Evolutionary conservation across 2,113 vertebrate species (phyloP), one percentile per base, ranked within the genome.

Genomic region (Crotophaga sulcirostris): DNA sequence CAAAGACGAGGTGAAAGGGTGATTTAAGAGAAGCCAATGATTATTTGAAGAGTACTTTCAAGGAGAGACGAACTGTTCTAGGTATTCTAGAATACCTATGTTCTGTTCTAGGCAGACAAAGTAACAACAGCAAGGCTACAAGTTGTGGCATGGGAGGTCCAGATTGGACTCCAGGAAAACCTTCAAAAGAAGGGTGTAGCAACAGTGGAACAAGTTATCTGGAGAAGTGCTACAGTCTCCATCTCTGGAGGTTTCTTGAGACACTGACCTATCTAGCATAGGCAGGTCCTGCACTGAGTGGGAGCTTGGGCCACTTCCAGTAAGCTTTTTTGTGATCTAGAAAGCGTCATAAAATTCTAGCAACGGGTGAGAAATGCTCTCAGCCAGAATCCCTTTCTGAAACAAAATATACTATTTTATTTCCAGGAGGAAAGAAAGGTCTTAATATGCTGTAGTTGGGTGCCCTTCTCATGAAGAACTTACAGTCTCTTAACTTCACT

Each of bases 211-310:
- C 38, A 55, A 45, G 23, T 47, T 83, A 66, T 44, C 19, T 29
- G 58, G 19, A 47, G 20, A 84, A 76, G 47, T 34, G 47, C 52
- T 67, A 15, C 18, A 54, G n/a, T 72, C 45, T 70, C 78, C 34
- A n/a, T 24, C n/a, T 0, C 0, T 16, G 14, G 33, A 52, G 9
- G 5, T n/a, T 82, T 86, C 49, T 21, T 1, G 3, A 38, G 49
- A 79, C 38, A 13, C 33, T 34, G 36, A 76, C 8, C 4, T 56
- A 33, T 18, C 9, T 10, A 60, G 36, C 16, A 28, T 0, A 33
- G 62, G 25, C n/a, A 21, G 47, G 24, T 52, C 47, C 73, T 76
- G 58, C 8, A 47, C 23, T 11, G 10, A 72, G 6, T 33, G 20
- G 31, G 28, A 86, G 49, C 55, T 2, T 29, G 29, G 15, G 45